Evolutionary conservation across 1,140 invertebrate species (phyloP).

Genomic region (Papilio dardanus): DNA sequence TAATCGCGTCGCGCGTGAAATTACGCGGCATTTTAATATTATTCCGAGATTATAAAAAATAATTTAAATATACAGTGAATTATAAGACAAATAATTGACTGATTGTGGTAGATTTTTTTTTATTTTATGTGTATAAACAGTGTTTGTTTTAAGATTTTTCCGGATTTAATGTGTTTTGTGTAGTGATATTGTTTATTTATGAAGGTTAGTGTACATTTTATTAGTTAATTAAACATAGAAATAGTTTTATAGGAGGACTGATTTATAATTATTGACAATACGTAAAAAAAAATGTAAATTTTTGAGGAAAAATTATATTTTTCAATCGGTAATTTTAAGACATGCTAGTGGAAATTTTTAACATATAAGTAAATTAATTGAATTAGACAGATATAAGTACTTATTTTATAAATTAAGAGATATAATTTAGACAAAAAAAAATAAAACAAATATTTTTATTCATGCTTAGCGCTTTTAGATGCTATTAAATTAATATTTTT

Average conservation of each 20-base stretch:
- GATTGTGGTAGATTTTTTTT: not conserved
- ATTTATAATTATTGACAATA: no score
- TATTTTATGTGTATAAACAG: constrained; percentile 10
- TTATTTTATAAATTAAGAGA: no score
- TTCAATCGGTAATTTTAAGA: no score
- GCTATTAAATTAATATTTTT: no score
- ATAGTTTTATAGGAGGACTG: not conserved
- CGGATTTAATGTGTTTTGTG: constrained; percentile 26
- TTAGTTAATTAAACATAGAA: not conserved
- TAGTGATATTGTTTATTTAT: not conserved
- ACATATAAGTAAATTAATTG: no score
- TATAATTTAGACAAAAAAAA: no score
- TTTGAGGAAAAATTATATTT: no score
- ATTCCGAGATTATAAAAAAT: not conserved
- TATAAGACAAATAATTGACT: not conserved
- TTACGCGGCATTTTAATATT: constrained; percentile 60
- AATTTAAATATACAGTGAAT: not conserved
- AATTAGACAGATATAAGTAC: no score
- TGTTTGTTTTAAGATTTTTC: constrained; percentile 24
- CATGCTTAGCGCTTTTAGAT: no score
- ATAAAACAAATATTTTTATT: no score
- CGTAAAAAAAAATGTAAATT: no score
- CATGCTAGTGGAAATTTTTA: no score
- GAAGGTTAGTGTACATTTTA: constrained; percentile 26
- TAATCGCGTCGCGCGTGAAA: constrained; percentile 35